These are phyloP conservation scores for Drosophila kuntzei DNA, from an alignment of 2,888 invertebrate genomes.

Conservation along the genomic window DNA sequence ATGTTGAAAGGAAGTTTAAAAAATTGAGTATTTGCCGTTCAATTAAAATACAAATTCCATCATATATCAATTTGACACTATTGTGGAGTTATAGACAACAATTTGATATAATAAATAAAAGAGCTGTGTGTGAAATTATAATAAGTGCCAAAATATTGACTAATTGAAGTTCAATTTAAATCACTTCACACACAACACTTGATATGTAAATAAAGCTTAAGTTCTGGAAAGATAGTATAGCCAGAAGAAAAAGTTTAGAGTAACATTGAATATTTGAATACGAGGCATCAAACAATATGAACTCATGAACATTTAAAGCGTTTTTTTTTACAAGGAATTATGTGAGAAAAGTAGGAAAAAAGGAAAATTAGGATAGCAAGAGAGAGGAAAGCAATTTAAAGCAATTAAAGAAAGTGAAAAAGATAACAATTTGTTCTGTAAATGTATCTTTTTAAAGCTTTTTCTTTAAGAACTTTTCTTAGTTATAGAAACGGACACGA, in stretches of 20 bases:
- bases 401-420: constrained; percentile 9
- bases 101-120: constrained; percentile 20
- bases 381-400: constrained; percentile 40
- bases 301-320: constrained; percentile 75
- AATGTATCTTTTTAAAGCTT: not conserved
- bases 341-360: constrained; percentile 12
- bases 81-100: constrained; percentile 37
- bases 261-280: constrained; percentile 49
- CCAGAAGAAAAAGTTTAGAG: constrained; percentile 39
- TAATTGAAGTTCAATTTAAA: not conserved
- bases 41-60: not conserved
- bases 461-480: constrained; percentile 7
- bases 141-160: not conserved
- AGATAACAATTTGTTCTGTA: not conserved
- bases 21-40: constrained; percentile 5
- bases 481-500: constrained; percentile 20
- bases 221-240: constrained; percentile 58
- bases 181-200: constrained; percentile 48
- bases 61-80: constrained; percentile 30
- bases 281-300: constrained; percentile 71
- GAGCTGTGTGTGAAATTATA: constrained; percentile 23
- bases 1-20: constrained; percentile 3
- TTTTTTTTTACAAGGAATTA: constrained; percentile 27
- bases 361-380: constrained; percentile 22
- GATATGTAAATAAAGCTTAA: constrained; percentile 16